Base-by-base conservation (phyloP, 1,140 invertebrate genomes). In the Musca domestica region DNA sequence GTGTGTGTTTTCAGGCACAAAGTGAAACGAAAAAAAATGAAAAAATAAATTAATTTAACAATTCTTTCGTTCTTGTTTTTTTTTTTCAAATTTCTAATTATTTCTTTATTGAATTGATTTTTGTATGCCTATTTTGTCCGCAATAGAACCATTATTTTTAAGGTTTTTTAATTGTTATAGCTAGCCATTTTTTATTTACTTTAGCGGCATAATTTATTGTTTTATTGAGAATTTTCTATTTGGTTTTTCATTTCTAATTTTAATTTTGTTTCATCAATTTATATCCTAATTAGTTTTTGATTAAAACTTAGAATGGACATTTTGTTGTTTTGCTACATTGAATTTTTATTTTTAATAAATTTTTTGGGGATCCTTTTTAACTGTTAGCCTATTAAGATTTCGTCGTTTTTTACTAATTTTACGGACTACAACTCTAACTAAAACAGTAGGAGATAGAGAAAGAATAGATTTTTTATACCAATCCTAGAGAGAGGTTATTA, bases 1-100 rank as follows among this genome's bases (percentile, higher is more conserved):
- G 19, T 61, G 17, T 61, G 52, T 56, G 52, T 61, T 61, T 48
- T 66, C 65, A 66, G 65, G 67, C 67, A 67, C 67, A 67, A 67
- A 67, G 67, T 67, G 67, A 66, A 61, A 66, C 64, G 23, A 46
- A 64, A 64, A 10, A 41, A 61, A 19, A 41, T 54, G 25, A 51
- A 51, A 51, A 20, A 20, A 12, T 3, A 1, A 12, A 12, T 46
- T 46, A 46, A 46, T 15, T 10, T 56, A 58, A 25, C 25, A 25
- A 17, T 27, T 9, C 15, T 27, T 15, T 25, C n/a, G 15, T 54
- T 54, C 15, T 12, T 2, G 14, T 25, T 27, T n/a, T 2, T 46
- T 27, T 27, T 58, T 25, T 6, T 15, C 15, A 25, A n/a, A 41
- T 61, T 34, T 61, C 27, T 34, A 61, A 19, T 34, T 27, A 12